A percentile compares a stretch with the other conserved stretches of the same genome.
phyloP scores from a whole-genome alignment of 92 coral and sea anemone species.

The Epizoanthus fatuus region DNA sequence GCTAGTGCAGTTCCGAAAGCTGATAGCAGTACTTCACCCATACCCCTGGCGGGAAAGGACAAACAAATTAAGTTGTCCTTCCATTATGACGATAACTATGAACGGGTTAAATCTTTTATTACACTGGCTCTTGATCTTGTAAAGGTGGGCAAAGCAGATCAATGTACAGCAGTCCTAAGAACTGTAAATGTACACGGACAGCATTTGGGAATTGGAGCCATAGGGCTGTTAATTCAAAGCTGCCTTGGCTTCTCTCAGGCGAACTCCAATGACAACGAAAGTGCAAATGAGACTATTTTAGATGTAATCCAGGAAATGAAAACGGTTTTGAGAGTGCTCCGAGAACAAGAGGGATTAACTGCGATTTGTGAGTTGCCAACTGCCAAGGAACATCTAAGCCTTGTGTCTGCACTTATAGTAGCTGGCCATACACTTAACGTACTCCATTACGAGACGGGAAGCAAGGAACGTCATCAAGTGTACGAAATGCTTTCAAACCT shows the following conservation, averaged over 20 bases:
- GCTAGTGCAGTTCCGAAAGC: background rate
- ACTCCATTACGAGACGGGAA: background rate
- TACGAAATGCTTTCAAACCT: background rate
- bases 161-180: background rate
- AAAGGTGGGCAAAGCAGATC: background rate
- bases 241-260: background rate
- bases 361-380: background rate
- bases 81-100: background rate
- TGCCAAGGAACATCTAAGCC: background rate
- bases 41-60: background rate
- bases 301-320: constrained; percentile 1
- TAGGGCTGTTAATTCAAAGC: background rate
- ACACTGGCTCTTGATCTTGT: background rate
- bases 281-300: background rate
- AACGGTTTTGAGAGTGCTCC: background rate
- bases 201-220: background rate
- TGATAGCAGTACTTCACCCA: background rate
- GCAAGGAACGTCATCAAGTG: background rate
- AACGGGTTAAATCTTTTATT: background rate
- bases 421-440: background rate
- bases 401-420: background rate
- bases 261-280: background rate
- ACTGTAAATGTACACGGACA: background rate
- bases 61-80: background rate
- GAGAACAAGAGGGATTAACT: too few species aligned